A percentile compares a stretch with the other conserved stretches of the same genome.
Evolutionary conservation across 2,888 invertebrate species (phyloP).

Genomic region (Leptopilina syphax): DNA sequence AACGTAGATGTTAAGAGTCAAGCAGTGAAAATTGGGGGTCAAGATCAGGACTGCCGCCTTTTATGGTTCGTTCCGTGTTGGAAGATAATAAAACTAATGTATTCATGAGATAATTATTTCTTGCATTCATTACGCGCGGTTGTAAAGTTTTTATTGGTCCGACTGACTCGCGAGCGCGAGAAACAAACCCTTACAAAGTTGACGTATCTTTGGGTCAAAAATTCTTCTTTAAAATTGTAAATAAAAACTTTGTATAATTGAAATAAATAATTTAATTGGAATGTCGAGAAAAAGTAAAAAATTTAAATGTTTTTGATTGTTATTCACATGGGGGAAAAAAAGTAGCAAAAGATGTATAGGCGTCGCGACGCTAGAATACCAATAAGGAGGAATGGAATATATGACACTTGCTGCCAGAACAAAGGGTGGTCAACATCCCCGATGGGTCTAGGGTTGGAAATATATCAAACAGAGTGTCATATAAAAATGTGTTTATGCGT

Average conservation of each 20-base stretch:
- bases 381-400: constrained; percentile 59
- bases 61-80: constrained; percentile 65
- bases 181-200: constrained; percentile 68
- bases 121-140: constrained; percentile 69
- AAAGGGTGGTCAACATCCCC: constrained; percentile 64
- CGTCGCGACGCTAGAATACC: constrained; percentile 63
- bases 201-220: constrained; percentile 39
- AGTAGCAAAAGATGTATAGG: constrained; percentile 52
- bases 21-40: constrained; percentile 61
- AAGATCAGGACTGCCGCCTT: constrained; percentile 61
- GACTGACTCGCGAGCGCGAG: constrained; percentile 58
- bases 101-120: constrained; percentile 75
- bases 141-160: constrained; percentile 69
- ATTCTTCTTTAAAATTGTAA: constrained; percentile 38
- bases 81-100: constrained; percentile 71
- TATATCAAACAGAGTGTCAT: constrained; percentile 71
- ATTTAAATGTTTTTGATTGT: neutral
- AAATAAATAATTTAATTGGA: neutral
- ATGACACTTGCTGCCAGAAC: constrained; percentile 59
- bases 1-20: constrained; percentile 33
- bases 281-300: neutral
- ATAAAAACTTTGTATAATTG: neutral
- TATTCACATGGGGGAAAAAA: neutral
- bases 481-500: constrained; percentile 73
- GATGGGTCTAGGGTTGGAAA: constrained; percentile 62